Evolutionary conservation across 2,888 invertebrate genomes (phyloP).

Genomic region (Ectemnius continuus): DNA sequence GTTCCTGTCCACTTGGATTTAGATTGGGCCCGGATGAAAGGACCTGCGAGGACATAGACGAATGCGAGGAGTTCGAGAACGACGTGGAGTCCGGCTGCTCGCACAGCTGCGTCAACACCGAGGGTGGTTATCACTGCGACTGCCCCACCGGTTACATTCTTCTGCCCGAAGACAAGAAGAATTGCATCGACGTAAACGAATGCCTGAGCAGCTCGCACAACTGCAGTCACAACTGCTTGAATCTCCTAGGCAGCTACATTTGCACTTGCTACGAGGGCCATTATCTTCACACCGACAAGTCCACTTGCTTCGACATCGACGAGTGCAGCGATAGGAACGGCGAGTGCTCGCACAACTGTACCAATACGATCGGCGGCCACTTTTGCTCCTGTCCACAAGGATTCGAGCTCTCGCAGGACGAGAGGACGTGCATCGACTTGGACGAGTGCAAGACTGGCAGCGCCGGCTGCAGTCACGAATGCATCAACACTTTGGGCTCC

Average conservation of each 20-base stretch:
- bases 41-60: conserved; percentile 75
- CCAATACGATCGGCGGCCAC: conserved; percentile 79
- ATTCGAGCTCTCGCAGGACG: conserved; percentile 75
- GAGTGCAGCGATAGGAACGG: conserved; percentile 76
- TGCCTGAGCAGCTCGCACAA: conserved; percentile 70
- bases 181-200: conserved; percentile 78
- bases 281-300: conserved; percentile 69
- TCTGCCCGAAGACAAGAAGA: conserved; percentile 73
- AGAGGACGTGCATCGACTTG: conserved; percentile 75
- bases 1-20: conserved; percentile 80
- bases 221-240: conserved; percentile 69
- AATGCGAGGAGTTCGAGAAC: conserved; percentile 73
- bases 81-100: conserved; percentile 74
- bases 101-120: conserved; percentile 79
- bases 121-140: conserved; percentile 80
- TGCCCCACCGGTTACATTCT: conserved; percentile 79
- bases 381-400: conserved; percentile 80
- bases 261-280: conserved; percentile 73
- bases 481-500: conserved; percentile 77
- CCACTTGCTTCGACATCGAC: conserved; percentile 73
- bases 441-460: conserved; percentile 76
- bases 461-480: conserved; percentile 78
- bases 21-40: conserved; percentile 75
- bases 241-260: conserved; percentile 73
- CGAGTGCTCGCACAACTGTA: conserved; percentile 79